Evolutionary conservation across 2,797 vertebrate species (phyloP).

Genomic region (Mus spretus): DNA sequence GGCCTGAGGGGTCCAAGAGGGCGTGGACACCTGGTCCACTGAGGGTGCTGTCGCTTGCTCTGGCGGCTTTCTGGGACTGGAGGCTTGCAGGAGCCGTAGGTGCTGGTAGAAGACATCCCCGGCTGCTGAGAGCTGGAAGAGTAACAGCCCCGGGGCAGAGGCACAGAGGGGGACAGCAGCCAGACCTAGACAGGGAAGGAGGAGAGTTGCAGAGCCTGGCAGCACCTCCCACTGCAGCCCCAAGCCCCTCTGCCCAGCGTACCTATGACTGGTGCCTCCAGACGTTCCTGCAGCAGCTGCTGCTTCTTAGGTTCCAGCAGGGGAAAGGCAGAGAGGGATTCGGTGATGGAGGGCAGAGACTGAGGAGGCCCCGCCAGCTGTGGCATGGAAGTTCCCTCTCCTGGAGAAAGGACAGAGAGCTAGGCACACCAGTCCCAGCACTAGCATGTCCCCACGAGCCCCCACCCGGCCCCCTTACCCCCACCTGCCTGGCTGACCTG

Average conservation of each 20-base stretch:
- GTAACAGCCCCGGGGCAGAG: constrained; percentile 79
- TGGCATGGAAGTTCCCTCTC: constrained; percentile 87
- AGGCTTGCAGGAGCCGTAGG: constrained; percentile 78
- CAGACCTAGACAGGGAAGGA: constrained; percentile 88
- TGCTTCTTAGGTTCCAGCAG: constrained; percentile 89
- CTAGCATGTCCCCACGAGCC: fast-evolving
- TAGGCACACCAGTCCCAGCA: fast-evolving
- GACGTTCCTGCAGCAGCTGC: constrained; percentile 85
- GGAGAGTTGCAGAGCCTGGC: fast-evolving
- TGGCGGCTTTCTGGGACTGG: fast-evolving
- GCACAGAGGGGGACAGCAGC: constrained; percentile 72
- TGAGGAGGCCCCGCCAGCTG: constrained; percentile 88
- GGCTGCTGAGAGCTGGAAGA: constrained; percentile 93
- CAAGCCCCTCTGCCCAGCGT: fast-evolving
- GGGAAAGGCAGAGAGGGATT: constrained; percentile 89
- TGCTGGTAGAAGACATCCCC: constrained; percentile 95
- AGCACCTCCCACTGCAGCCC: not conserved
- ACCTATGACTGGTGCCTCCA: constrained; percentile 90
- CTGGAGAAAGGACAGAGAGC: constrained; percentile 82
- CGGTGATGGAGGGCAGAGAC: constrained; percentile 88
- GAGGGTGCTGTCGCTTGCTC: not conserved
- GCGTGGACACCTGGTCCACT: not conserved
- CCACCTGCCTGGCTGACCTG: constrained; percentile 85
- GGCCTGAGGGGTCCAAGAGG: constrained; percentile 70
- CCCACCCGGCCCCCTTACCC: not conserved